Conservation (phyloP, 2,113 vertebrate genomes). For the Dipodomys merriami region DNA sequence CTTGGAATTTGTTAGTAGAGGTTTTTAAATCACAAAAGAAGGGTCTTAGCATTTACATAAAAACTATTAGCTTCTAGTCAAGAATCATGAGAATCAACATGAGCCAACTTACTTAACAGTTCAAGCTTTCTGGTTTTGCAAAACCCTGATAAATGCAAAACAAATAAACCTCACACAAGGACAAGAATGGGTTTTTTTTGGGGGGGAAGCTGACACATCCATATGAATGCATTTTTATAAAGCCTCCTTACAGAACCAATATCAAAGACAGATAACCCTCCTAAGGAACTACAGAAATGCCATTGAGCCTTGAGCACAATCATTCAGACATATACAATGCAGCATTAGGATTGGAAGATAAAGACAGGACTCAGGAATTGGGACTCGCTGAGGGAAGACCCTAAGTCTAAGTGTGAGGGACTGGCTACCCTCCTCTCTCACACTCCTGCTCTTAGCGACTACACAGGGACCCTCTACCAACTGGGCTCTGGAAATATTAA, state of each 20-base stretch:
- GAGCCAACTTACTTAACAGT: background rate
- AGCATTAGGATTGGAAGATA: background rate
- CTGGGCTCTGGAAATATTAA: background rate
- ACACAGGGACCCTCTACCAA: background rate
- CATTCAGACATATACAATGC: background rate
- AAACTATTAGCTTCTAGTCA: background rate
- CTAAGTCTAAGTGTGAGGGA: background rate
- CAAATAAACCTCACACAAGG: background rate
- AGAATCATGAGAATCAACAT: background rate
- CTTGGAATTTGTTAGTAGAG: background rate
- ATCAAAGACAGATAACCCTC: background rate
- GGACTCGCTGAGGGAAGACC: background rate
- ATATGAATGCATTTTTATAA: no score
- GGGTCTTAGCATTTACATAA: conserved; percentile 1
- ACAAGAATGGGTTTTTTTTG: no score
- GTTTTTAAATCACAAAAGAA: background rate
- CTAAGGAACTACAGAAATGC: conserved; percentile 25
- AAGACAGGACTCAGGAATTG: background rate
- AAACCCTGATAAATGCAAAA: background rate
- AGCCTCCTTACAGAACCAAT: background rate
- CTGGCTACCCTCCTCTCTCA: no score
- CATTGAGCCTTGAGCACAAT: background rate
- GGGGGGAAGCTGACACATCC: no score
- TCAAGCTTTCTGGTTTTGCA: background rate
- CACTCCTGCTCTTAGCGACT: background rate